phyloP scores from a whole-genome alignment of 2,113 vertebrate species.

The Geococcyx californianus region DNA sequence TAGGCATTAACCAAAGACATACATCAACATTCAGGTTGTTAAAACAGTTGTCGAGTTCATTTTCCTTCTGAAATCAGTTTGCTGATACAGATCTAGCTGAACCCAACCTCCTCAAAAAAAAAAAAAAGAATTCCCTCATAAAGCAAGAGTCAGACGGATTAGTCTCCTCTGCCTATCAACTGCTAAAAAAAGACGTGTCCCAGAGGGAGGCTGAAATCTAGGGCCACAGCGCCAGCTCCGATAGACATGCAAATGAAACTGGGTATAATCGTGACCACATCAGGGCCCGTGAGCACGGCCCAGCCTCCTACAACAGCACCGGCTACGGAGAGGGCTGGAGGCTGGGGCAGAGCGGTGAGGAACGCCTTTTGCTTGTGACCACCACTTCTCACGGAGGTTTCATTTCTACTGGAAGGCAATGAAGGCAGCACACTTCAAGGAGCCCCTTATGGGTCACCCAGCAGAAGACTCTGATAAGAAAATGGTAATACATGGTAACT shows the following conservation, averaged over 20 bases:
- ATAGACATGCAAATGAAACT: background rate
- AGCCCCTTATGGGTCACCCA: background rate
- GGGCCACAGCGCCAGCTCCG: background rate
- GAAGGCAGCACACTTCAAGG: background rate
- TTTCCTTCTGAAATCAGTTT: conserved; percentile 45
- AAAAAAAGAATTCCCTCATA: background rate
- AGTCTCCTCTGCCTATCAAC: background rate
- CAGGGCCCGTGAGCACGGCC: fast-evolving
- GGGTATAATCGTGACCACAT: background rate
- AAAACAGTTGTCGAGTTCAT: conserved; percentile 60
- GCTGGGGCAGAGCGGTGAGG: fast-evolving
- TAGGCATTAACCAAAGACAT: conserved; percentile 37
- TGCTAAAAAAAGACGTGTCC: background rate
- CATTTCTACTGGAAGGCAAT: background rate
- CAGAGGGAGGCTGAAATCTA: background rate
- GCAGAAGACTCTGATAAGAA: background rate
- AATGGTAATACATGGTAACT: background rate
- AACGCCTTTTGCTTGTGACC: fast-evolving
- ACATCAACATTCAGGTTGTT: conserved; percentile 43
- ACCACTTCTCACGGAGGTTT: fast-evolving
- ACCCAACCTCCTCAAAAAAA: background rate
- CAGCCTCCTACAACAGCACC: background rate
- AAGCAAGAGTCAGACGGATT: background rate
- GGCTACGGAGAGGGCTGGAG: too few relatives aligned
- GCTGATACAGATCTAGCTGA: conserved; percentile 31